Conservation (phyloP, 2,888 invertebrate genomes). For the Leptinotarsa rubiginosa region DNA sequence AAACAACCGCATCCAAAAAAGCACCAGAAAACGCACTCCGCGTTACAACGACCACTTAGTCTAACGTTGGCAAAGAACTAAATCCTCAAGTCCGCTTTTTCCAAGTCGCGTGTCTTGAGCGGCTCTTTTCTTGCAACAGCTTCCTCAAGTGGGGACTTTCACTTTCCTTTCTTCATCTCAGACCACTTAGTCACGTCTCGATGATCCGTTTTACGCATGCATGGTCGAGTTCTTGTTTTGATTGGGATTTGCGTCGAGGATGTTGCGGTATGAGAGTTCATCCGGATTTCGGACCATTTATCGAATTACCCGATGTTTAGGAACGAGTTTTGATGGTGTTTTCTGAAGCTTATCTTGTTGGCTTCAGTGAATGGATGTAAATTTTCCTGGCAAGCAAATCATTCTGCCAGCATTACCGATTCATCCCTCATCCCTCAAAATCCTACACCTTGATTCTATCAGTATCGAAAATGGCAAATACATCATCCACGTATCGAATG, state of each 20-base stretch:
- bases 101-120: conserved; percentile 44
- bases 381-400: too few species aligned
- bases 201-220: conserved; percentile 21
- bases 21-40: conserved; percentile 39
- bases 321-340: too few species aligned
- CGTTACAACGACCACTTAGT: conserved; percentile 41
- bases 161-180: conserved; percentile 49
- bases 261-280: neutral
- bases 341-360: neutral
- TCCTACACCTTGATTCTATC: too few species aligned
- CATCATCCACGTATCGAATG: too few species aligned
- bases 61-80: conserved; percentile 40
- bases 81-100: conserved; percentile 37
- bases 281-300: neutral
- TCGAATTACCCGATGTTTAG: neutral
- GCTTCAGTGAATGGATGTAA: too few species aligned
- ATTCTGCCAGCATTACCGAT: too few species aligned
- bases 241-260: neutral
- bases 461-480: too few species aligned
- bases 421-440: too few species aligned
- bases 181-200: conserved; percentile 32
- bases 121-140: conserved; percentile 47
- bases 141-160: conserved; percentile 44
- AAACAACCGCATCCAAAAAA: conserved; percentile 40
- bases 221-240: conserved; percentile 18